These are phyloP conservation scores for Pandemis cinnamomeana DNA, from an alignment of 2,888 invertebrate genomes.

Conservation along the genomic window DNA sequence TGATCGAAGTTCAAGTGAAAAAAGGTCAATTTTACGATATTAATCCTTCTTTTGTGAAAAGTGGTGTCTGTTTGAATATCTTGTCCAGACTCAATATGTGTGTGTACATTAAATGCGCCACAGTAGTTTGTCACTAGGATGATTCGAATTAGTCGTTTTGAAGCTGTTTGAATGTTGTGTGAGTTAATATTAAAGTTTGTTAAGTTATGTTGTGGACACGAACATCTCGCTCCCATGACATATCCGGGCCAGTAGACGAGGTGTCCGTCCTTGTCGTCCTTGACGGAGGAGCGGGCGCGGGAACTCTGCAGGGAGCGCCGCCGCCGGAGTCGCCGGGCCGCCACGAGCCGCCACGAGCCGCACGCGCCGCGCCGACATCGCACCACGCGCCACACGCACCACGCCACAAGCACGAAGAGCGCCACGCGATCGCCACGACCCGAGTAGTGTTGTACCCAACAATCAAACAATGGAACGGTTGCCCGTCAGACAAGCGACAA, in stretches of 20 bases:
- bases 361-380: slow-evolving; percentile 48
- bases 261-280: slow-evolving; percentile 99
- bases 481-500: slow-evolving; percentile 86
- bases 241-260: slow-evolving; percentile 99
- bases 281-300: slow-evolving; percentile 94
- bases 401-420: slow-evolving; percentile 68
- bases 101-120: slow-evolving; percentile 41
- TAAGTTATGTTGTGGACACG: slow-evolving; percentile 90
- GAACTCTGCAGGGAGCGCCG: slow-evolving; percentile 87
- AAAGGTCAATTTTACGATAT: slow-evolving; percentile 31
- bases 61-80: slow-evolving; percentile 7
- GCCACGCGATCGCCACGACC: slow-evolving; percentile 84
- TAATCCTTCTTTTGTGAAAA: slow-evolving; percentile 19
- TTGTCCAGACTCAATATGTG: slow-evolving; percentile 33
- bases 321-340: slow-evolving; percentile 44
- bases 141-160: slow-evolving; percentile 36
- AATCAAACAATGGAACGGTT: slow-evolving; percentile 86
- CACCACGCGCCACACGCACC: slow-evolving; percentile 57
- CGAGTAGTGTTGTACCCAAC: slow-evolving; percentile 86
- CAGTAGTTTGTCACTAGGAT: slow-evolving; percentile 12
- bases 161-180: slow-evolving; percentile 48
- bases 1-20: slow-evolving; percentile 48
- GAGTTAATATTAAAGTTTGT: slow-evolving; percentile 48
- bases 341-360: slow-evolving; percentile 53
- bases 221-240: slow-evolving; percentile 99